These are phyloP conservation scores for Carassius carassius DNA, from an alignment of 2,113 vertebrate genomes.

Conservation along the genomic window DNA sequence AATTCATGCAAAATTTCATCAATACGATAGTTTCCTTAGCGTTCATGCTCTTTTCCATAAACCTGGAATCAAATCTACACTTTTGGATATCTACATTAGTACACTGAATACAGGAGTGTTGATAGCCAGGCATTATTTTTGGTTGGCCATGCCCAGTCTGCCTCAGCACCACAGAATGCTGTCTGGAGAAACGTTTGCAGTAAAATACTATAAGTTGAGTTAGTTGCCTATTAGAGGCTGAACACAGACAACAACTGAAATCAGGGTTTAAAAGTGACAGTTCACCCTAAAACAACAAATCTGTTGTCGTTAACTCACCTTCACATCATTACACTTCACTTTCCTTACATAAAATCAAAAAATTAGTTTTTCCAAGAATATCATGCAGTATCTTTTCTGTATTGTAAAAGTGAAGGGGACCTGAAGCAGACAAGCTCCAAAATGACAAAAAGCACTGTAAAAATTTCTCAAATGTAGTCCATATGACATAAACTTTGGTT, in stretches of 20 bases:
- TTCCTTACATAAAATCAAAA: no score
- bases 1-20: conserved; percentile 58
- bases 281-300: not conserved
- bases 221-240: not conserved
- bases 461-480: no score
- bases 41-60: conserved; percentile 47
- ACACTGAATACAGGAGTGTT: not conserved
- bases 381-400: no score
- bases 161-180: conserved; percentile 6
- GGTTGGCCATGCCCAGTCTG: conserved; percentile 25
- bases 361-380: no score
- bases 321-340: not conserved
- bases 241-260: conserved; percentile 24
- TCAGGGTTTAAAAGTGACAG: not conserved
- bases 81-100: conserved; percentile 47
- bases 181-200: not conserved
- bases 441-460: not conserved
- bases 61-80: not conserved
- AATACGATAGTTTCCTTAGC: conserved; percentile 29
- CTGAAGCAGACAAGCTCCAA: not conserved
- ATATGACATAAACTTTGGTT: not conserved
- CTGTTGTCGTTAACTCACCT: not conserved
- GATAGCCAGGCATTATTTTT: not conserved
- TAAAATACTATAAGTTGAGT: conserved; percentile 34
- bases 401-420: not conserved